Evolutionary conservation across 2,888 invertebrate species (phyloP).

Genomic region (Epinotia demarniana): DNA sequence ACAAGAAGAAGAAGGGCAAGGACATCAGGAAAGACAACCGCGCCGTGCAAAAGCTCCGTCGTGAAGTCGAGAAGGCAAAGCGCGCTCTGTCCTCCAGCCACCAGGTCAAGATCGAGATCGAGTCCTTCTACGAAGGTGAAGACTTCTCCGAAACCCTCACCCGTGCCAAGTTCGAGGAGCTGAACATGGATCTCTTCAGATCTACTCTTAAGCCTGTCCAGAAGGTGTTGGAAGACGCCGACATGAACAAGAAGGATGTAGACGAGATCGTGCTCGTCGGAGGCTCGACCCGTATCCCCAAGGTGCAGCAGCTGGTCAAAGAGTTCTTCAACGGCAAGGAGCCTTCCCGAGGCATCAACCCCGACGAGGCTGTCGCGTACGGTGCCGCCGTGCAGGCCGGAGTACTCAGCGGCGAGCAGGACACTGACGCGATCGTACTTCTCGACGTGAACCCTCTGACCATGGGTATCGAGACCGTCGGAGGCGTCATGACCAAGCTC

Average conservation of each 20-base stretch:
- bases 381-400: slow-evolving; percentile 99
- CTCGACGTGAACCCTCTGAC: slow-evolving; percentile 99
- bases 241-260: slow-evolving; percentile 99
- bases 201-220: slow-evolving; percentile 98
- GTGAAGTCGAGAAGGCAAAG: slow-evolving; percentile 99
- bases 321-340: slow-evolving; percentile 99
- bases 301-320: slow-evolving; percentile 96
- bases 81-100: slow-evolving; percentile 97
- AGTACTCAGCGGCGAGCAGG: slow-evolving; percentile 98
- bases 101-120: slow-evolving; percentile 99
- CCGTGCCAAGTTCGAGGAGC: slow-evolving; percentile 99
- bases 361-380: slow-evolving; percentile 99
- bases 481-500: slow-evolving; percentile 99
- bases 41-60: slow-evolving; percentile 97
- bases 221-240: slow-evolving; percentile 98
- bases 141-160: slow-evolving; percentile 99
- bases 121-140: slow-evolving; percentile 98
- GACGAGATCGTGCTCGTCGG: slow-evolving; percentile 99
- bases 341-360: slow-evolving; percentile 98
- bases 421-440: slow-evolving; percentile 97
- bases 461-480: slow-evolving; percentile 99
- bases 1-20: slow-evolving; percentile 99
- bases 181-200: slow-evolving; percentile 97
- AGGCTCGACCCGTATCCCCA: slow-evolving; percentile 99
- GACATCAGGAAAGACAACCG: slow-evolving; percentile 97